Base-by-base conservation (phyloP, 2,888 invertebrate species). In the Cheiracanthium punctorium region DNA sequence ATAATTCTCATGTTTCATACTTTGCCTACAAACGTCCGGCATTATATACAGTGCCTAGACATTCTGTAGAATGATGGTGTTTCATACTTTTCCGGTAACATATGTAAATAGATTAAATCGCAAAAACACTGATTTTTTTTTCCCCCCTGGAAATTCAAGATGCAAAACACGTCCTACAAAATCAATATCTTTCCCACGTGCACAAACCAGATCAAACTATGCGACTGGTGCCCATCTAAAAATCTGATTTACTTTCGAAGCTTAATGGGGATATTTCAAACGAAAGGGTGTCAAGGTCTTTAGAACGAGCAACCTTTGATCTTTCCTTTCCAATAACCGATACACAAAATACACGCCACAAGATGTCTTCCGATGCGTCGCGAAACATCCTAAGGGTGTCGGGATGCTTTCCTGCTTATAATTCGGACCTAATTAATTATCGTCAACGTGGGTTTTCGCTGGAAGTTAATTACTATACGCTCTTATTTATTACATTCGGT, bases 351-450 rank as follows among this genome's bases (percentile, higher is more conserved):
- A 37, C 24, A 58, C 58, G 20, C 43, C 24, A 24, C 20, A 4
- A 37, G 37, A 58, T 58, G 58, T 58, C 58, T 58, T 58, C 58
- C 2, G 58, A 58, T 58, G 58, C 58, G 58, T 58, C 58, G 20
- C 58, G 24, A n/a, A 58, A 58, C 12, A 10, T 24, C 58, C 58
- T 24, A 1, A n/a, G 17, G 58, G 58, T 5, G 58, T 24, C 24
- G n/a, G 4, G 1, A 58, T 24, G 7, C 24, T 58, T 58, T 12
- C 58, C 58, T 58, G 58, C 20, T 58, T 58, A 58, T 58, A 17
- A 1, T 58, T 58, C 24, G 24, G 24, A 1, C 24, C 4, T 24
- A 58, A 58, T 58, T 58, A 58, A 58, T 58, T 58, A 58, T 58
- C 4, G 14, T 58, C 4, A 24, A 5, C 24, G 58, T 58, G 8